phyloP scores from a whole-genome alignment of 2,113 vertebrate species.

The Ceyx cyanopectus region DNA sequence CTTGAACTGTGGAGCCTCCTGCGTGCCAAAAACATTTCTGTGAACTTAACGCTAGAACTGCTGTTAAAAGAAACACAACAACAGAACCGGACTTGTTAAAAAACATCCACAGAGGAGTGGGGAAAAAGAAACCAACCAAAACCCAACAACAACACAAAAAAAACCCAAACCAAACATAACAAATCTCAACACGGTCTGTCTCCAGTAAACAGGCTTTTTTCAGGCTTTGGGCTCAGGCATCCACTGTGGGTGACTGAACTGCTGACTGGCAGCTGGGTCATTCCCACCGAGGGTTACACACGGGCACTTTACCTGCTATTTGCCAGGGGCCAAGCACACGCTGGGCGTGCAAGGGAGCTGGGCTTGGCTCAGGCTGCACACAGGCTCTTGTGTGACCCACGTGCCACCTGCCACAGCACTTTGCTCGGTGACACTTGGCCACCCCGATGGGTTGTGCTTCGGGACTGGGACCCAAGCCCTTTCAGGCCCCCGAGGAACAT shows the following conservation, averaged over 20 bases:
- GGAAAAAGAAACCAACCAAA: not conserved
- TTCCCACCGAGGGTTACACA: not conserved
- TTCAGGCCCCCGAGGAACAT: not conserved
- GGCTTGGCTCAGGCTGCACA: not conserved
- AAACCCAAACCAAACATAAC: no score
- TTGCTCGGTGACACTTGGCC: not conserved
- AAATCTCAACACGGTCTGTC: not conserved
- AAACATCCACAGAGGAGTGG: not conserved
- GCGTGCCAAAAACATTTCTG: not conserved
- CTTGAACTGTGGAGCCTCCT: not conserved
- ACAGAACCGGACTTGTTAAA: not conserved
- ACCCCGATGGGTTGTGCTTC: not conserved
- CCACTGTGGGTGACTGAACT: not conserved
- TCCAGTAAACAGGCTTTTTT: not conserved
- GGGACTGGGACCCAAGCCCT: not conserved
- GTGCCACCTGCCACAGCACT: not conserved
- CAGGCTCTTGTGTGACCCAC: accelerated
- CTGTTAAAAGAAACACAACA: not conserved
- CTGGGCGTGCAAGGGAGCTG: not conserved
- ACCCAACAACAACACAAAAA: no score
- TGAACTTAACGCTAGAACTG: not conserved
- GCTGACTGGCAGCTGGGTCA: not conserved
- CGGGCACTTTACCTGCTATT: not conserved
- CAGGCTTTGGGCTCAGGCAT: not conserved
- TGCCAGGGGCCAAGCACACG: not conserved